Percentiles rank a stretch among this genome's conserved stretches.
Conservation (phyloP, 2,797 vertebrate species). For the Fringilla coelebs region DNA sequence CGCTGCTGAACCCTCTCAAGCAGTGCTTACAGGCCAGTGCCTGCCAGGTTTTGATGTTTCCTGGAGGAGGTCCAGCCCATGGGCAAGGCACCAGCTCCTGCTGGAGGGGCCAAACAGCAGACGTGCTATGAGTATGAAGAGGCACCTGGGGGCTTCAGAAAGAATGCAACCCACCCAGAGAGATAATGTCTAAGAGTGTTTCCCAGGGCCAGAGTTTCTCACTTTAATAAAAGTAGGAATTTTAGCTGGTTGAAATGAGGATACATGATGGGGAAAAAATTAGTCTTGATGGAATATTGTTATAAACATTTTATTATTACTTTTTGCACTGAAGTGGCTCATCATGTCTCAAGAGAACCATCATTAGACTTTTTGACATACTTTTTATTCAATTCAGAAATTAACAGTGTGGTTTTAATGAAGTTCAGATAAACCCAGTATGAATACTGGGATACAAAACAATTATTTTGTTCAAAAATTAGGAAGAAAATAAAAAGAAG, state of each 20-base stretch:
- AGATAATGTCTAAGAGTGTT: neutral
- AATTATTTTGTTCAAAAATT: conserved; percentile 61
- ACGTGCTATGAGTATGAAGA: neutral
- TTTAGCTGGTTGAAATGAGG: conserved; percentile 12
- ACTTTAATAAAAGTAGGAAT: neutral
- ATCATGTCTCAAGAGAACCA: conserved; percentile 12
- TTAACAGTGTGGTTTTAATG: conserved; percentile 46
- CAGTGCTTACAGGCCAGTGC: neutral
- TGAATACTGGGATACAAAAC: conserved; percentile 9
- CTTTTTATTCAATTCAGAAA: conserved; percentile 54
- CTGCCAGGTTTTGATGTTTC: conserved; percentile 2
- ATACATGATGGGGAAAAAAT: neutral
- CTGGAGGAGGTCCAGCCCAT: neutral
- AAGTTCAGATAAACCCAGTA: conserved; percentile 34
- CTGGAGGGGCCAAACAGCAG: neutral
- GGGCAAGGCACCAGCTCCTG: neutral
- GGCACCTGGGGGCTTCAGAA: neutral
- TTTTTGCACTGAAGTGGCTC: neutral
- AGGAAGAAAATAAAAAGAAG: conserved; percentile 19
- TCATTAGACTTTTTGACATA: conserved; percentile 56
- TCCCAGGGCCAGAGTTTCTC: neutral
- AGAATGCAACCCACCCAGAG: neutral
- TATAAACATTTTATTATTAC: conserved; percentile 11
- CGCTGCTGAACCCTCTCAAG: neutral
- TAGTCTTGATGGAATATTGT: neutral